phyloP scores from a whole-genome alignment of 2,797 vertebrate genomes.

The Phataginus tricuspis region DNA sequence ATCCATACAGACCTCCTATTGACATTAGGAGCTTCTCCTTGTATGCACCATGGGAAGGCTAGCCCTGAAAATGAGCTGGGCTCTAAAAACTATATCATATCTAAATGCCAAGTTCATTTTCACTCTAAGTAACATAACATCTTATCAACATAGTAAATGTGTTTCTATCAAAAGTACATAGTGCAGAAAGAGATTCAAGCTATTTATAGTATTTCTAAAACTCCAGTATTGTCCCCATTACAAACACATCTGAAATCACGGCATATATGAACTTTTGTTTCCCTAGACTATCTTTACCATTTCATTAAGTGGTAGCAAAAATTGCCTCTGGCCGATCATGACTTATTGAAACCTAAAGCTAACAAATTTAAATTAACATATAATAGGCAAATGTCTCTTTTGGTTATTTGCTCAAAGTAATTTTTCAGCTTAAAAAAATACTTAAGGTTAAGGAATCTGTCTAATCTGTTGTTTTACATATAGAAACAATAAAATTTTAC shows the following conservation, averaged over 20 bases:
- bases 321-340: constrained; percentile 72
- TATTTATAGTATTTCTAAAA: constrained; percentile 74
- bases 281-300: constrained; percentile 62
- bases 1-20: neutral
- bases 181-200: constrained; percentile 75
- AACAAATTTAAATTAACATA: constrained; percentile 85
- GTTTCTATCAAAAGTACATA: constrained; percentile 75
- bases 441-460: constrained; percentile 69
- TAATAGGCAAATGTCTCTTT: constrained; percentile 75
- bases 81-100: constrained; percentile 58
- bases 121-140: constrained; percentile 62
- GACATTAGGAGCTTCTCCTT: constrained; percentile 60
- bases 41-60: constrained; percentile 58
- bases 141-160: constrained; percentile 55
- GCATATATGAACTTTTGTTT: constrained; percentile 76
- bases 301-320: constrained; percentile 68
- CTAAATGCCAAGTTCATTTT: constrained; percentile 77
- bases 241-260: constrained; percentile 74
- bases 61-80: constrained; percentile 13
- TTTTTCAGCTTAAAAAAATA: constrained; percentile 77
- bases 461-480: constrained; percentile 67
- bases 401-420: constrained; percentile 80
- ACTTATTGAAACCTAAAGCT: constrained; percentile 85
- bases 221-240: constrained; percentile 79
- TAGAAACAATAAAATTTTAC: constrained; percentile 74